Evolutionary conservation across 2,888 invertebrate species (phyloP), one percentile per base, ranked within the genome.

Genomic region (Lissonota sp.): DNA sequence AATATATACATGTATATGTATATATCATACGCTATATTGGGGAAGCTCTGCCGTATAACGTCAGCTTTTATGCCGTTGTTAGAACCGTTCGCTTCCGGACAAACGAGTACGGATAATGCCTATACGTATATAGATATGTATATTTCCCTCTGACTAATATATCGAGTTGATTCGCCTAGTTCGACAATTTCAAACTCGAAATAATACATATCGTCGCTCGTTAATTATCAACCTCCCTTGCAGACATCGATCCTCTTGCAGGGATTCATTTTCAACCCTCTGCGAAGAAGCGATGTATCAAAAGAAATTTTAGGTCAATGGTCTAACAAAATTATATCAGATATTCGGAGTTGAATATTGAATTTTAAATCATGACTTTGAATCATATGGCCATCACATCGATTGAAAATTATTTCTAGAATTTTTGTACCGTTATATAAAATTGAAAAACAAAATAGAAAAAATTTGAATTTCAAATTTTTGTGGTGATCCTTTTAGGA

Each of bases 21-120:
- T 70, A 10, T 57, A 16, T 57, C 53, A 7, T 40, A 62, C 37
- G 6, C 12, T n/a, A 42, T 12, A 8, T 53, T 14, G 6, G 73
- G 66, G 78, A 51, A 70, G 42, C 62, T 72, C 66, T 75, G 69
- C 82, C 62, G 63, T 70, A 44, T 37, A 71, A 78, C 77, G 73
- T 71, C 71, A 71, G 82, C 66, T 84, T 86, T 87, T 86, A 84
- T 85, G 85, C 85, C 85, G 88, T 84, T 87, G 86, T 88, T 89
- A 87, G 86, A 88, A 87, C 87, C 84, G 85, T 85, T 83, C 71
- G 69, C 72, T 81, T 74, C 80, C 78, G 74, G 70, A 79, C 63
- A 14, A 26, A 75, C 69, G 69, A 77, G 67, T 76, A 80, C 63
- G 67, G 71, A 57, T 67, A 75, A 75, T 62, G 46, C 46, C 26